Percentiles rank a stretch among this genome's conserved stretches.
These are phyloP conservation scores for Fukomys damarensis DNA, from an alignment of 2,113 vertebrate species.

Conservation along the genomic window DNA sequence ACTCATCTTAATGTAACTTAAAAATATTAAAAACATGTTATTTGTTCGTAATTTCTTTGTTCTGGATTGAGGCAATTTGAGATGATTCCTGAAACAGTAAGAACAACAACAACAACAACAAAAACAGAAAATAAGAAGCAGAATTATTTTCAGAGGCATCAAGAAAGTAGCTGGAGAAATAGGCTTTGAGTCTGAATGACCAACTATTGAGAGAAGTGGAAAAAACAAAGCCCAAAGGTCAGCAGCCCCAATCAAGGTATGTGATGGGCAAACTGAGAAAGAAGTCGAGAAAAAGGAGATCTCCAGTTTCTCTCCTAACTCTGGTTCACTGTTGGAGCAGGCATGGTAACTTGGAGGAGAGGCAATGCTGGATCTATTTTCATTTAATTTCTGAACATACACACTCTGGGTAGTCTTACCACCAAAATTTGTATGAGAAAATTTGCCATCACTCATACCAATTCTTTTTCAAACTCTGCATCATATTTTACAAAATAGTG, in stretches of 20 bases:
- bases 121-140: background rate
- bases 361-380: background rate
- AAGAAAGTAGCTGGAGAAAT: background rate
- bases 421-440: background rate
- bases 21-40: background rate
- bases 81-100: background rate
- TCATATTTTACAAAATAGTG: background rate
- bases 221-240: background rate
- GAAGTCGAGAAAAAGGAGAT: background rate
- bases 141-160: conserved; percentile 23
- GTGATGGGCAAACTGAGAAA: background rate
- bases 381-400: background rate
- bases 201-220: background rate
- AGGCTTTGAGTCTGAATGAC: background rate
- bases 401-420: background rate
- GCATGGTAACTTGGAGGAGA: background rate
- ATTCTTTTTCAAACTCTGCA: conserved; percentile 20
- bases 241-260: background rate
- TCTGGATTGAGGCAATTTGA: background rate
- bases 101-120: no score
- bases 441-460: background rate
- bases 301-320: background rate
- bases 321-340: background rate
- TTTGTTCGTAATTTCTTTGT: background rate
- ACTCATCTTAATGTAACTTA: background rate